Conservation (phyloP, 2,113 vertebrate species). For the Emydura subglobosa region DNA sequence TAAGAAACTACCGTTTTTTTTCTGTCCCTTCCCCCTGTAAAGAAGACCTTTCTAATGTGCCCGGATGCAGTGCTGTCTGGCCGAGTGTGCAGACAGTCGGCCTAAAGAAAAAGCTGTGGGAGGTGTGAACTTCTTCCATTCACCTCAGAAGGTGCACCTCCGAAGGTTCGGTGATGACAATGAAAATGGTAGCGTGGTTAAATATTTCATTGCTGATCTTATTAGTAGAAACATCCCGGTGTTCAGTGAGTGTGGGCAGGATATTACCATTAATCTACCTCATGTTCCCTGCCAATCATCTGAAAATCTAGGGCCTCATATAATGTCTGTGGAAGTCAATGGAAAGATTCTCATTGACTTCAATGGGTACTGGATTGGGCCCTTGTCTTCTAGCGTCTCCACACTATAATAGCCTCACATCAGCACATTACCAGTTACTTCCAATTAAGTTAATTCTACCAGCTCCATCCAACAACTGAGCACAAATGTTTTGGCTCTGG, state of each 20-base stretch:
- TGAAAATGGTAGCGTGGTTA: neutral
- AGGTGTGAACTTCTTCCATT: neutral
- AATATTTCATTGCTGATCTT: neutral
- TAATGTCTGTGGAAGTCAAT: neutral
- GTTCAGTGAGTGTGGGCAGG: neutral
- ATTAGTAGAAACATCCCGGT: neutral
- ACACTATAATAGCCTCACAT: neutral
- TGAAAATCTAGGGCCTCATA: neutral
- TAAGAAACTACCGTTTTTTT: neutral
- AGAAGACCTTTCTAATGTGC: no score
- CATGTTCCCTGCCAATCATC: neutral
- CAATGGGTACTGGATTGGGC: neutral
- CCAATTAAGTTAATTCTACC: neutral
- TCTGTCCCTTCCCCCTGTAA: no score
- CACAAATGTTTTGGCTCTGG: neutral
- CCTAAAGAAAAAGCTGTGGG: neutral
- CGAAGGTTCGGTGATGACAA: neutral
- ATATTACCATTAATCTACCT: neutral
- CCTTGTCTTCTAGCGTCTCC: neutral
- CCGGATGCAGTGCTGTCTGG: neutral
- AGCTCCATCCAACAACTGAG: neutral
- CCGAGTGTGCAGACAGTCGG: neutral
- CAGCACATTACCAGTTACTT: neutral
- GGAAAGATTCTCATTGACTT: neutral
- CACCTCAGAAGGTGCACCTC: neutral